These are phyloP conservation scores for Pogonocherus hispidulus DNA, from an alignment of 2,888 invertebrate species.

Conservation along the genomic window DNA sequence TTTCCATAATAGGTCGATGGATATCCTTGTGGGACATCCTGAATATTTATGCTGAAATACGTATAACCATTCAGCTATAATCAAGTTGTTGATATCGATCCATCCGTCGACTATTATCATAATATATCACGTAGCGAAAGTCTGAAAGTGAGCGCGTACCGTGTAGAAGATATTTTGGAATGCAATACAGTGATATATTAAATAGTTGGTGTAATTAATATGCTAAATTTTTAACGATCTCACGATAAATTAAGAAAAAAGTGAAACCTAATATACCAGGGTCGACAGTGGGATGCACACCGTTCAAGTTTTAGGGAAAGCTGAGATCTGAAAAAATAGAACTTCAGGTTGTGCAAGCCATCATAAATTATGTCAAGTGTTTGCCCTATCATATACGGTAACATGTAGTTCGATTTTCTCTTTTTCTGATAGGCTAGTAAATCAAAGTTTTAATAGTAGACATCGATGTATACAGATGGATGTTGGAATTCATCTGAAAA, in stretches of 20 bases:
- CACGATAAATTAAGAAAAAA: constrained; percentile 5
- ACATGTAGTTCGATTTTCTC: too few relatives aligned
- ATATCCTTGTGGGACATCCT: too few relatives aligned
- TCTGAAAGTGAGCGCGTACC: neutral
- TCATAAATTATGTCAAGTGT: neutral
- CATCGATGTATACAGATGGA: too few relatives aligned
- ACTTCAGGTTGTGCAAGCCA: neutral
- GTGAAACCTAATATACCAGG: neutral
- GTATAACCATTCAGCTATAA: neutral
- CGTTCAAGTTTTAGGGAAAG: neutral
- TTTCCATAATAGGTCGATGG: too few relatives aligned
- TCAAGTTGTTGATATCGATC: too few relatives aligned
- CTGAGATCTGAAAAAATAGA: neutral
- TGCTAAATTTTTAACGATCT: neutral
- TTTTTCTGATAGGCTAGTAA: neutral
- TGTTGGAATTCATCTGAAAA: too few relatives aligned
- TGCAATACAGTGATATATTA: constrained; percentile 8
- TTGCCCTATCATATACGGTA: neutral
- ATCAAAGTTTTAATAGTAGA: too few relatives aligned
- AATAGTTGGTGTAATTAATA: neutral
- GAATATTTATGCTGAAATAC: too few relatives aligned
- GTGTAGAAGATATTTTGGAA: neutral
- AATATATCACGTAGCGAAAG: constrained; percentile 5
- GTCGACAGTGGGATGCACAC: neutral
- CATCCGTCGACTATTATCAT: neutral